These are phyloP conservation scores for Sinella curviseta DNA, from an alignment of 1,140 invertebrate species.

Conservation along the genomic window DNA sequence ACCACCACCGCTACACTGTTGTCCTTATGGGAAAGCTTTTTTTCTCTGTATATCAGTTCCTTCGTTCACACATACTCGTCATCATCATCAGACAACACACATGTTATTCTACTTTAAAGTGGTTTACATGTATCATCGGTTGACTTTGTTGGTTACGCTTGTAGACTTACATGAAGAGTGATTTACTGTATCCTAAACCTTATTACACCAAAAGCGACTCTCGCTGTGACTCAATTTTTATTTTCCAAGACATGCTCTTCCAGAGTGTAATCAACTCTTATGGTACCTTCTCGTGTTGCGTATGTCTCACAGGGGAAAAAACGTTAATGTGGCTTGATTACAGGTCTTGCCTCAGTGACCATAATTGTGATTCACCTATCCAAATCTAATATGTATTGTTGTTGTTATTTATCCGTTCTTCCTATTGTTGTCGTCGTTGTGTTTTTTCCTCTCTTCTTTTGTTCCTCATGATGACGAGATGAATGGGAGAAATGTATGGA, in stretches of 20 bases:
- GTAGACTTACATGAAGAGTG: not conserved
- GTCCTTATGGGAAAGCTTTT: not conserved
- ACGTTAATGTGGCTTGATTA: slow-evolving; percentile 45
- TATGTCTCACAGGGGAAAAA: slow-evolving; percentile 30
- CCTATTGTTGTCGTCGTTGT: not conserved
- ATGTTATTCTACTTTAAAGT: not conserved
- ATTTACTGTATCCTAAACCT: not conserved
- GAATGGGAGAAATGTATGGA: slow-evolving; percentile 10
- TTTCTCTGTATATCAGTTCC: not conserved
- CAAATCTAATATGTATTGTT: slow-evolving; percentile 14
- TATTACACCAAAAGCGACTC: not conserved
- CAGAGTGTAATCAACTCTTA: not conserved
- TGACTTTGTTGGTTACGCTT: slow-evolving; percentile 19
- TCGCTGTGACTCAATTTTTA: not conserved
- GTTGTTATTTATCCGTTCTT: slow-evolving; percentile 14
- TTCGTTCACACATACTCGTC: not conserved
- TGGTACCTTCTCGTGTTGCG: not conserved
- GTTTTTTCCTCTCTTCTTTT: not conserved
- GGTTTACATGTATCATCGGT: not conserved
- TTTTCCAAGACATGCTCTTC: not conserved
- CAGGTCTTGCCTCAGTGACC: slow-evolving; percentile 40
- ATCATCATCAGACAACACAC: not conserved
- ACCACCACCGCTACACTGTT: not conserved
- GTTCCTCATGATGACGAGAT: not conserved
- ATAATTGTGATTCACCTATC: slow-evolving; percentile 17